Evolutionary conservation across 2,888 invertebrate genomes (phyloP), one percentile per base, ranked within the genome.

Genomic region (Meiosimyza decipiens): DNA sequence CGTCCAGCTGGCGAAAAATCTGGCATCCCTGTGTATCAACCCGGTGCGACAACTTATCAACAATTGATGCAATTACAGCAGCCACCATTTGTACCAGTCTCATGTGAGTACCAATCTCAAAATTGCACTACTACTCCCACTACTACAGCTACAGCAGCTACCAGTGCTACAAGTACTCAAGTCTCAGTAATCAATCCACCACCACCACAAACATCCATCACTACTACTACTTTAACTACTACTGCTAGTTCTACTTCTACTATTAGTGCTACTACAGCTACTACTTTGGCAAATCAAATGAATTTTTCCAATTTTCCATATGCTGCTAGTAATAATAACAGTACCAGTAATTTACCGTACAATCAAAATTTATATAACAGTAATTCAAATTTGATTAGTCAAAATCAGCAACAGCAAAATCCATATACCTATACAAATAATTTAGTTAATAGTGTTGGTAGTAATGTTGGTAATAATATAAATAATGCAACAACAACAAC

Each of bases 41-140:
- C 96, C 87, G 92, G 92, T 86, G 94, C 93, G 87, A 94, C 94
- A 85, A 94, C 95, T 86, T 95, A 96, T 90, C 96, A 97, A 90
- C 97, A 97, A 90, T 92, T 97, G 89, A 94, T 97, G 93, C 95
- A 95, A 91, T 92, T 95, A 86, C 90, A 90, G 86, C 95, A 96
- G 92, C 96, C 96, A 89, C 96, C 96, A 89, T 96, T 95, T 91
- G 96, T 96, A 93, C 96, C 96, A 92, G 96, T 96, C 91, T 96
- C 97, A 94, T 97, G 96, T 97, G 96, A 97, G 96, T 96, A 94
- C 93, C 79, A 75, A 78, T 77, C 79, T 77, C 77, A 78, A 77
- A 82, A 81, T 79, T 75, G 80, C 76, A 79, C 80, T 76, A 77
- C 76, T 73, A 76, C 73, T 76, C 76, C 76, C 75, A 77, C 75